These are phyloP conservation scores for Lingula anatina DNA, from an alignment of 2,888 invertebrate species.

Conservation along the genomic window DNA sequence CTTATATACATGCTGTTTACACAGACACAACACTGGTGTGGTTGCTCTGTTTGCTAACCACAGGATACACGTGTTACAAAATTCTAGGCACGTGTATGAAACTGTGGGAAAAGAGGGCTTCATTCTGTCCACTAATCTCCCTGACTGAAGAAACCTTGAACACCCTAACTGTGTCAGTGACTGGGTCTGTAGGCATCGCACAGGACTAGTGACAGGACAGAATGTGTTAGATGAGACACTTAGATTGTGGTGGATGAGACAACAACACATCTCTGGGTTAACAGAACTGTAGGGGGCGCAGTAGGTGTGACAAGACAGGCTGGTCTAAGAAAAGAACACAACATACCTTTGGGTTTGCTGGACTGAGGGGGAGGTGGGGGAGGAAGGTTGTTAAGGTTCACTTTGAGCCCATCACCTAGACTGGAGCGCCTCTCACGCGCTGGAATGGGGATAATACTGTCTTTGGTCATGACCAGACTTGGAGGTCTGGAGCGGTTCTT, in stretches of 20 bases:
- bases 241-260: not conserved
- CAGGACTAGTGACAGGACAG: too few species aligned
- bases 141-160: not conserved
- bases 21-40: too few species aligned
- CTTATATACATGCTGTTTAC: too few species aligned
- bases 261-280: too few species aligned
- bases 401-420: not conserved
- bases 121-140: not conserved
- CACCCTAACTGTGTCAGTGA: too few species aligned
- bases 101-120: not conserved
- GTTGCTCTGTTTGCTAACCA: too few species aligned
- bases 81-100: too few species aligned
- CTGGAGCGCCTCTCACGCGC: conserved; percentile 7
- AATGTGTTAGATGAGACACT: too few species aligned
- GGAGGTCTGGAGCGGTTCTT: conserved; percentile 33
- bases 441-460: not conserved
- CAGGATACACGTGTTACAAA: too few species aligned
- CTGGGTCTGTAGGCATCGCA: too few species aligned
- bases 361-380: conserved; percentile 1
- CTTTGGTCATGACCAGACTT: conserved; percentile 22
- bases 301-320: not conserved
- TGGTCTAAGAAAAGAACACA: not conserved
- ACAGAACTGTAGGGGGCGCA: not conserved
- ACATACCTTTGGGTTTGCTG: conserved; percentile 1
- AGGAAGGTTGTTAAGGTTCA: not conserved